These are phyloP conservation scores for crab-eating macaque (Macaca fascicularis) DNA, from an alignment of 2,113 vertebrate genomes.

Conservation along the genomic window T2T-MFA8v1.1 NC_088376.1:18489501-18490000, in stretches of 20 bases:
- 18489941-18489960: constrained; percentile 80
- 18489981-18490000: constrained; percentile 76
- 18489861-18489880: constrained; percentile 61
- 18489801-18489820: constrained; percentile 24
- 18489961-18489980: constrained; percentile 75
- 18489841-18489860: constrained; percentile 65
- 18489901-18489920: constrained; percentile 70
- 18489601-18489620: neutral
- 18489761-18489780: constrained; percentile 50
- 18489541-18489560: neutral
- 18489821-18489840: constrained; percentile 42
- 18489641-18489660: constrained; percentile 17
- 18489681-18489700: constrained; percentile 46
- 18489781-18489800: constrained; percentile 54
- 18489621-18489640: neutral
- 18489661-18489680: neutral
- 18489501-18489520: neutral
- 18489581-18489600: neutral
- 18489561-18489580: neutral
- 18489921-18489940: constrained; percentile 72
- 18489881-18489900: constrained; percentile 62
- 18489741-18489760: constrained; percentile 77
- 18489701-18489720: constrained; percentile 57
- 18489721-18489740: constrained; percentile 68
- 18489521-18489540: neutral